phyloP scores from a whole-genome alignment of 2,888 invertebrate genomes.

The Glaucopsyche alexis region DNA sequence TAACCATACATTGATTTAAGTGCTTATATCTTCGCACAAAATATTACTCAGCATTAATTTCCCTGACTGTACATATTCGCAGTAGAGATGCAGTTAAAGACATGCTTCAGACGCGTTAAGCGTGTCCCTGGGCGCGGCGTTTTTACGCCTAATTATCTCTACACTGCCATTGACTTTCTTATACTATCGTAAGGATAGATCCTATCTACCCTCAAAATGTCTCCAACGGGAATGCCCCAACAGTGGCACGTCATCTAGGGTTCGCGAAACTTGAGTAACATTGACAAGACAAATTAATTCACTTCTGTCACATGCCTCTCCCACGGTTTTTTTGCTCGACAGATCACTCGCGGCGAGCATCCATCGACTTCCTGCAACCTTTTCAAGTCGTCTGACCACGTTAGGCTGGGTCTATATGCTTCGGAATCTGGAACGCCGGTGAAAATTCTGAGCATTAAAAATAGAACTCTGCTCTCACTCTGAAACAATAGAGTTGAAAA shows the following conservation, averaged over 20 bases:
- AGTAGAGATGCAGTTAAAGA: background rate
- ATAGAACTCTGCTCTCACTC: too few species aligned
- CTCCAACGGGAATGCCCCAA: background rate
- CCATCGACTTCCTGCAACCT: too few species aligned
- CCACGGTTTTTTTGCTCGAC: background rate
- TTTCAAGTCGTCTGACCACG: too few species aligned
- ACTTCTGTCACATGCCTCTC: too few species aligned
- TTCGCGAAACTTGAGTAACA: background rate
- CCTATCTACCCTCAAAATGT: background rate
- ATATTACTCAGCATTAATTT: background rate
- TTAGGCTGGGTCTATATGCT: too few species aligned
- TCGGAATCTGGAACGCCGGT: too few species aligned
- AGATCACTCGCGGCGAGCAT: background rate
- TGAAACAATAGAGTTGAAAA: too few species aligned
- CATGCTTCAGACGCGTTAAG: conserved; percentile 24
- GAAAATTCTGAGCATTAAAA: too few species aligned
- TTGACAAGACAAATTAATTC: background rate
- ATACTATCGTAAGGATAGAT: background rate
- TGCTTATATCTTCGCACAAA: background rate
- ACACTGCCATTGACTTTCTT: background rate
- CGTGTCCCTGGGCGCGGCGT: background rate
- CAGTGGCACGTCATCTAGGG: background rate
- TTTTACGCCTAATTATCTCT: conserved; percentile 24
- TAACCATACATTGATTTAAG: background rate
- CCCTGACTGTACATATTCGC: background rate